Evolutionary conservation across 2,113 vertebrate genomes (phyloP), one percentile per base, ranked within the genome.

Genomic region (Brachypteracias leptosomus): DNA sequence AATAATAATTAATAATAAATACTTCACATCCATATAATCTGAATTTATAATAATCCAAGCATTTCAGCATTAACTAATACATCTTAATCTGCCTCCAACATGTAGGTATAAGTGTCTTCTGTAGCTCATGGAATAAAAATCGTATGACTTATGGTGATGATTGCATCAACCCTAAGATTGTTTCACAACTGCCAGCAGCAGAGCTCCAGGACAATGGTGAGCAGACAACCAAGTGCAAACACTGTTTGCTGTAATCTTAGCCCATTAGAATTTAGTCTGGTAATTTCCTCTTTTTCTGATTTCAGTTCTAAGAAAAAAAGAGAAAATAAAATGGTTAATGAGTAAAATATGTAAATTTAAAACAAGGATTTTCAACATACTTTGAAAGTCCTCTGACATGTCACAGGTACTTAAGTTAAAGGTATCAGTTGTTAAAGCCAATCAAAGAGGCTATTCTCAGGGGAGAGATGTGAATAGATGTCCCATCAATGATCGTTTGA

Each of bases 1-100:
- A 95, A 89, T 93, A 94, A 94, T 92, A 94, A 82, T 73, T 71
- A 87, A 94, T 40, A 96, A 96, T 97, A 95, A 96, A 97, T 96
- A 97, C 5, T 90, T 82, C 79, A 73, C 46, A 83, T 77, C 92
- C 6, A 90, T 93, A 97, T 79, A 95, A 85, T 62, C 36, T 94
- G 31, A 75, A 80, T 95, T 93, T 75, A 89, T 67, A 93, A 80
- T 70, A 89, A 81, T 8, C 15, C 14, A 62, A 47, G 7, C 7
- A 47, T 73, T 88, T 85, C 33, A 94, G 4, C 26, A 49, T 88
- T 71, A 67, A 62, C 55, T 51, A 88, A n/a, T 36, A 81, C 15
- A 44, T 65, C 6, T 40, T 61, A 61, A 46, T 67, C 52, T 85
- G 83, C 31, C n/a, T 71, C 54, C 58, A 47, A 35, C 21, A 54